A percentile compares a stretch with the other conserved stretches of the same genome.
Conservation (phyloP, 2,888 invertebrate species). For the Dolomedes plantarius region DNA sequence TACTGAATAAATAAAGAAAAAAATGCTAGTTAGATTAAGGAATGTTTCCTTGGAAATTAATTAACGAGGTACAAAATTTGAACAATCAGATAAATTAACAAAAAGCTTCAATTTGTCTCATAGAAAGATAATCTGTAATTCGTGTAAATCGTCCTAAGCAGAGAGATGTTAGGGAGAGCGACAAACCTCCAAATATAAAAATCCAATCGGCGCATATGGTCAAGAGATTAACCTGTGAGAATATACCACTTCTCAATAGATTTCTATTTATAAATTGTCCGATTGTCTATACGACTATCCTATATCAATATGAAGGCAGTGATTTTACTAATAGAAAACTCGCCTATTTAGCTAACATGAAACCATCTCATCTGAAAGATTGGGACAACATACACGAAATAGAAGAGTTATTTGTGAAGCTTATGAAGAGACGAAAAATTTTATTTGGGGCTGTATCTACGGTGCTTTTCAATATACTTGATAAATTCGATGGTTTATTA, state of each 20-base stretch:
- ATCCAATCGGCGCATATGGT: slow-evolving; percentile 23
- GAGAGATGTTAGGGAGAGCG: neutral
- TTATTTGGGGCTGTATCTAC: too few species aligned
- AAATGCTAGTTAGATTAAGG: too few species aligned
- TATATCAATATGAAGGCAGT: slow-evolving; percentile 28
- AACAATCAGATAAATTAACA: too few species aligned
- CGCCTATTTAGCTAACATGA: neutral
- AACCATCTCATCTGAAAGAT: neutral
- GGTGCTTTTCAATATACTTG: too few species aligned
- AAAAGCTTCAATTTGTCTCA: too few species aligned
- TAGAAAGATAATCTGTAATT: too few species aligned
- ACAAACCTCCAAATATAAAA: neutral
- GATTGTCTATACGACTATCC: slow-evolving; percentile 22
- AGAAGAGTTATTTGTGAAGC: too few species aligned
- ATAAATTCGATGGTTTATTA: too few species aligned
- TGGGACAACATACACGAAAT: neutral
- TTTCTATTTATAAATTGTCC: slow-evolving; percentile 25
- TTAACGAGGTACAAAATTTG: too few species aligned
- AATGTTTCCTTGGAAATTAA: too few species aligned
- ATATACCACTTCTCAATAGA: slow-evolving; percentile 20
- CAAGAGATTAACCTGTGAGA: slow-evolving; percentile 28
- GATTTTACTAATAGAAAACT: slow-evolving; percentile 8
- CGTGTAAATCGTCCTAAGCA: neutral
- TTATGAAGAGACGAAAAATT: too few species aligned
- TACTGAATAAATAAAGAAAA: too few species aligned